Conservation (phyloP, 2,888 invertebrate species). For the Ametastegia equiseti region DNA sequence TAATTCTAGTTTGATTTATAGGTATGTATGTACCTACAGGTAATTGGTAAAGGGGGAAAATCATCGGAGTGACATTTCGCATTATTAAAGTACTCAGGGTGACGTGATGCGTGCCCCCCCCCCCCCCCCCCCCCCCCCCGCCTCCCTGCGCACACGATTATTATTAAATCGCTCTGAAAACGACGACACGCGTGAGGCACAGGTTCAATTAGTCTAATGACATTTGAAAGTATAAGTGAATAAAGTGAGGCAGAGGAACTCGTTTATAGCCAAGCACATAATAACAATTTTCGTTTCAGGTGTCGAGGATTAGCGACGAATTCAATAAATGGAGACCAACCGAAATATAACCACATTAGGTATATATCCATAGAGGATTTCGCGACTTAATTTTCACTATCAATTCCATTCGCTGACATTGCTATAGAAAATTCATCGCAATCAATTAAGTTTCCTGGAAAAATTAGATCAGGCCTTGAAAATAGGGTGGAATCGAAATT, state of each 20-base stretch:
- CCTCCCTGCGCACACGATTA: too few relatives aligned
- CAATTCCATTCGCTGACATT: not conserved
- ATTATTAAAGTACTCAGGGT: not conserved
- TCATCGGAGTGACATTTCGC: constrained; percentile 6
- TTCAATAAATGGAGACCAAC: not conserved
- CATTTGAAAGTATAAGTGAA: constrained; percentile 9
- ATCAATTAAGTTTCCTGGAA: too few relatives aligned
- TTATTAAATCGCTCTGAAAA: constrained; percentile 22
- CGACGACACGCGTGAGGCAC: constrained; percentile 16
- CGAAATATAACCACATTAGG: not conserved
- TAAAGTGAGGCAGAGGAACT: constrained; percentile 23
- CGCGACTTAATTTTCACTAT: not conserved
- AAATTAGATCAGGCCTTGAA: too few relatives aligned
- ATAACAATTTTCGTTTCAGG: not conserved
- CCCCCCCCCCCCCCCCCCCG: too few relatives aligned
- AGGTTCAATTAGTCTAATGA: constrained; percentile 18
- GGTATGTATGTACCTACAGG: too few relatives aligned
- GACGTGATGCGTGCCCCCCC: not conserved
- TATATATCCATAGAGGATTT: not conserved
- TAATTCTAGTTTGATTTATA: too few relatives aligned
- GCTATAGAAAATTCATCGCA: too few relatives aligned
- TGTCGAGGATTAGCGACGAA: not conserved
- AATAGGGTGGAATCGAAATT: too few relatives aligned
- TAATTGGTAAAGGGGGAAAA: not conserved
- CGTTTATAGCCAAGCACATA: not conserved